A percentile compares a stretch with the other conserved stretches of the same genome.
These are phyloP conservation scores for Homalodisca vitripennis DNA, from an alignment of 1,140 invertebrate species.

Conservation along the genomic window DNA sequence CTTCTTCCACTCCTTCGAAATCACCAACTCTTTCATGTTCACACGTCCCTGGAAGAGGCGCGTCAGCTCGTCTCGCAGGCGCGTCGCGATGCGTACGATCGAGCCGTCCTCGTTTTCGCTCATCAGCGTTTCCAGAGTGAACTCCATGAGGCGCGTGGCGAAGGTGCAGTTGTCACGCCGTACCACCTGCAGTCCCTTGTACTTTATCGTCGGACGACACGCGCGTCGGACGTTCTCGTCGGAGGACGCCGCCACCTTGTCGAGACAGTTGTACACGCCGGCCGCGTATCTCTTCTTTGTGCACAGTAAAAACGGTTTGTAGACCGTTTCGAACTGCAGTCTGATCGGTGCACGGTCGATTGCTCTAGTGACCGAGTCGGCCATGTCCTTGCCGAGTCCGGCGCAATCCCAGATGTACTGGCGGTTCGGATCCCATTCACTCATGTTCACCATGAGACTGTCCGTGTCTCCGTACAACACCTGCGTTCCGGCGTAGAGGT, in stretches of 20 bases:
- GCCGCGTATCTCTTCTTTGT: slow-evolving; percentile 8
- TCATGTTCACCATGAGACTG: not conserved
- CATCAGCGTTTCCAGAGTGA: not conserved
- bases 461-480: slow-evolving; percentile 10
- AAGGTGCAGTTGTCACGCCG: slow-evolving; percentile 6
- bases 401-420: not conserved
- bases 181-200: not conserved
- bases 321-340: slow-evolving; percentile 2
- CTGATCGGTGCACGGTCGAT: not conserved
- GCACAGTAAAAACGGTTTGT: not conserved
- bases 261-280: not conserved
- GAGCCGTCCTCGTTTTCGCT: no score
- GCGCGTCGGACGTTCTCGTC: not conserved
- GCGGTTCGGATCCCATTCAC: no score
- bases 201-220: no score
- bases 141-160: not conserved
- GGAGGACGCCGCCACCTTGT: not conserved
- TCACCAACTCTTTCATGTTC: not conserved
- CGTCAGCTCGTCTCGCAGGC: not conserved
- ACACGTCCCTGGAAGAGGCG: not conserved
- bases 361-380: not conserved
- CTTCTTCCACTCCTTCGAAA: not conserved
- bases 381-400: not conserved
- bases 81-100: not conserved
- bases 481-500: not conserved